These are phyloP conservation scores for Cardiocondyla obscurior DNA, from an alignment of 1,140 invertebrate species.

Conservation along the genomic window DNA sequence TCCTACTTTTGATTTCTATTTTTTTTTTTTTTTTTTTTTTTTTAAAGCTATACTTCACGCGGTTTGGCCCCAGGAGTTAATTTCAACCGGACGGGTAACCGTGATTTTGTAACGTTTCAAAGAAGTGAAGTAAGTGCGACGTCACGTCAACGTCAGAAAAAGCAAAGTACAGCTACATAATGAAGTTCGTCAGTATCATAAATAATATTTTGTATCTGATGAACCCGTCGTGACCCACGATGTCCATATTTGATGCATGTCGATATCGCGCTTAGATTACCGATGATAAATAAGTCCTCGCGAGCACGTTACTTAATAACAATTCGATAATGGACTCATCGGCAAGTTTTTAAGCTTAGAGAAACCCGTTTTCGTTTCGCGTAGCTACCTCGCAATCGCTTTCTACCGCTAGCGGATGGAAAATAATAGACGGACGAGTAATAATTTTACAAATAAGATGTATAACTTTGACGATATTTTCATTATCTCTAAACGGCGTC, in stretches of 20 bases:
- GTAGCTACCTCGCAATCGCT: neutral
- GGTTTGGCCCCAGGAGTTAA: neutral
- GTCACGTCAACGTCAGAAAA: neutral
- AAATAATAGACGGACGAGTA: too few species aligned
- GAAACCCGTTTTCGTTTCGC: neutral
- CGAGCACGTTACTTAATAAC: neutral
- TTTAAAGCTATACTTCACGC: neutral
- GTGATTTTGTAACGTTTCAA: neutral
- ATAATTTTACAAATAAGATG: neutral
- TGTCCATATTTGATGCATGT: neutral
- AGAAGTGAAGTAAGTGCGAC: neutral
- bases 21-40: neutral
- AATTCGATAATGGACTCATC: neutral
- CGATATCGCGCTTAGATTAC: neutral
- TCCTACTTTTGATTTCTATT: neutral
- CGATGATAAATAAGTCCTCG: neutral
- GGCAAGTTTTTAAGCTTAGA: neutral
- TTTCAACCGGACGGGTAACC: neutral
- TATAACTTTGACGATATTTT: too few species aligned
- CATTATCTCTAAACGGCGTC: conserved; percentile 2
- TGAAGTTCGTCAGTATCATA: neutral
- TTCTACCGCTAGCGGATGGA: neutral
- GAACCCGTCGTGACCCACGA: neutral
- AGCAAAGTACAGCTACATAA: neutral
- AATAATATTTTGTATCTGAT: conserved; percentile 12